Conservation (phyloP, 2,113 vertebrate species). For the Podiceps cristatus region DNA sequence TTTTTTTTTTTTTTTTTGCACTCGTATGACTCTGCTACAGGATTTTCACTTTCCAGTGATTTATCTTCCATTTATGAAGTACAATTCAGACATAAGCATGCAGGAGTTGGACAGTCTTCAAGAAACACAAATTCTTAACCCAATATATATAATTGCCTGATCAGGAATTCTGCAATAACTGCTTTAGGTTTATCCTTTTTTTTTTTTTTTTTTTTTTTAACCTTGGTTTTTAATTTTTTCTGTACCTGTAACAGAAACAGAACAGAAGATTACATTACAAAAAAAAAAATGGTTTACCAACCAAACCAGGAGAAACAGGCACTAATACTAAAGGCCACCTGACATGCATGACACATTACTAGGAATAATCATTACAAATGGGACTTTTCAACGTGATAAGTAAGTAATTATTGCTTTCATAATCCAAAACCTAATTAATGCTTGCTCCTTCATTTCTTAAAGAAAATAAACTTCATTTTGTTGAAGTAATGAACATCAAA, state of each 20-base stretch:
- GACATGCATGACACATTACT: rapidly evolving
- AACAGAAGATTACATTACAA: neutral
- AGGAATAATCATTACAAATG: neutral
- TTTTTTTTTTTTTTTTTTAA: too few species aligned
- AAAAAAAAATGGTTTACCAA: neutral
- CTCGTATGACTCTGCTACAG: too few species aligned
- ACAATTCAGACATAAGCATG: neutral
- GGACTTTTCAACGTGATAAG: neutral
- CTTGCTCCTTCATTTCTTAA: neutral
- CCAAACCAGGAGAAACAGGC: neutral
- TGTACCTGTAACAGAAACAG: neutral
- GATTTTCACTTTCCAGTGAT: neutral
- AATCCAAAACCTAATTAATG: neutral
- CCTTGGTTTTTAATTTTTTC: neutral
- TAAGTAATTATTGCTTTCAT: neutral
- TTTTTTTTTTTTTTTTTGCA: too few species aligned
- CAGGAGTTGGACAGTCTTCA: neutral
- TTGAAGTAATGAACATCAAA: neutral
- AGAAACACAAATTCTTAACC: neutral
- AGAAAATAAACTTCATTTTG: neutral
- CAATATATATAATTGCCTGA: neutral
- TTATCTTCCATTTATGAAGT: neutral
- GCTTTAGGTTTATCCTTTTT: neutral
- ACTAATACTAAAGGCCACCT: neutral
- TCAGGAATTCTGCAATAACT: neutral